Conservation (phyloP, 2,797 vertebrate species). For the Catostomus latipinnis region DNA sequence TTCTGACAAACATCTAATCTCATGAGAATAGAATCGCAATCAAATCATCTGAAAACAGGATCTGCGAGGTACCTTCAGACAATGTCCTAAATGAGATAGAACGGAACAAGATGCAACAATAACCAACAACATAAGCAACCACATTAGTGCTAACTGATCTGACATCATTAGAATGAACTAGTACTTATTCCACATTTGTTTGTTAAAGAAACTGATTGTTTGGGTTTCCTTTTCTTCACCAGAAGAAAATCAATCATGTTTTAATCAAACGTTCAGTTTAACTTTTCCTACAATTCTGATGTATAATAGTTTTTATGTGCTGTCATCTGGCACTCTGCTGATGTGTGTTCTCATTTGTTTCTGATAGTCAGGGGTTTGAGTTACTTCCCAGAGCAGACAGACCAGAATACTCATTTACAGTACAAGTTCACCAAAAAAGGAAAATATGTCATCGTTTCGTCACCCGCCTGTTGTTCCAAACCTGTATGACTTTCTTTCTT, state of each 20-base stretch:
- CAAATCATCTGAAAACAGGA: too few species aligned
- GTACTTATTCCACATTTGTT: not conserved
- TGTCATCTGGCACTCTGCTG: slow-evolving; percentile 48
- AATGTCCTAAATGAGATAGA: slow-evolving; percentile 15
- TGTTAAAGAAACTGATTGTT: not conserved
- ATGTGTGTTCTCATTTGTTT: slow-evolving; percentile 46
- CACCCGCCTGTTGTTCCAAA: too few species aligned
- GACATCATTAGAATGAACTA: not conserved
- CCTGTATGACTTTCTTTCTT: too few species aligned
- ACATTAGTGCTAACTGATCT: not conserved
- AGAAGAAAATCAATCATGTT: slow-evolving; percentile 53
- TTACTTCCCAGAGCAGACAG: slow-evolving; percentile 25
- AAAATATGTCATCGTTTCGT: too few species aligned
- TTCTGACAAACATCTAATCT: slow-evolving; percentile 7
- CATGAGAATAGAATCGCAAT: slow-evolving; percentile 26
- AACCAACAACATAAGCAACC: slow-evolving; percentile 3
- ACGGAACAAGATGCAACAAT: slow-evolving; percentile 37
- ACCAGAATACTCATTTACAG: not conserved
- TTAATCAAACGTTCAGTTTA: slow-evolving; percentile 69
- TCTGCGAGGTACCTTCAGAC: not conserved
- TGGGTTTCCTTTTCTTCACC: slow-evolving; percentile 38
- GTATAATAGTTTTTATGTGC: slow-evolving; percentile 72
- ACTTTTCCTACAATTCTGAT: slow-evolving; percentile 55
- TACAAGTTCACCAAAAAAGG: too few species aligned
- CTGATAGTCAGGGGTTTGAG: slow-evolving; percentile 21